phyloP scores from a whole-genome alignment of 2,888 invertebrate genomes.

The Lampropteryx suffumata region DNA sequence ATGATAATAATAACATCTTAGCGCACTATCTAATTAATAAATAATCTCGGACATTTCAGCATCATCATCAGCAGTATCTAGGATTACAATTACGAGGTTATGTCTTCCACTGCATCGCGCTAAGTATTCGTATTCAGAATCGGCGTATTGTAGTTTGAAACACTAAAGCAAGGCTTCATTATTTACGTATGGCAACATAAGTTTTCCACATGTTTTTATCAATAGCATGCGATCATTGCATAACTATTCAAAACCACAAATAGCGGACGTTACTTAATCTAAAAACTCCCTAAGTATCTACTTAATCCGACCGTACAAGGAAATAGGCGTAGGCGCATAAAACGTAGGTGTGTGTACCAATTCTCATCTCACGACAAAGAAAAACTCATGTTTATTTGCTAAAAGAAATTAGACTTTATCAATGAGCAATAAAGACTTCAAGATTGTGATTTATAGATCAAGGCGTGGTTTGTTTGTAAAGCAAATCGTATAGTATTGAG shows the following conservation, averaged over 20 bases:
- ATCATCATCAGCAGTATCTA: no score
- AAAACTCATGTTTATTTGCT: constrained; percentile 3
- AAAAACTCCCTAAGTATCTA: constrained; percentile 39
- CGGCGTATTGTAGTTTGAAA: no score
- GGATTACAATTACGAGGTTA: no score
- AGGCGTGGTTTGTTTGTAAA: constrained; percentile 27
- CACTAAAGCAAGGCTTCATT: no score
- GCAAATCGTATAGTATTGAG: constrained; percentile 20
- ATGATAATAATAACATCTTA: no score
- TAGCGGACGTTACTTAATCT: constrained; percentile 32
- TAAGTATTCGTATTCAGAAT: no score
- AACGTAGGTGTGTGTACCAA: constrained; percentile 48
- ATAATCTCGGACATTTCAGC: no score
- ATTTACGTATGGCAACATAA: no score
- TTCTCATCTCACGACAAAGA: constrained; percentile 37
- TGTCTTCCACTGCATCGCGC: no score
- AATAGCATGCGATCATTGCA: neutral
- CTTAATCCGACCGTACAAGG: constrained; percentile 51
- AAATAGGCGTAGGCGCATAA: constrained; percentile 49
- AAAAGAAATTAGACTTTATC: constrained; percentile 9
- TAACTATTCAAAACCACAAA: constrained; percentile 25
- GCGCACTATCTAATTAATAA: no score
- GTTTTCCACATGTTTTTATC: no score
- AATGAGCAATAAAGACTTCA: constrained; percentile 12
- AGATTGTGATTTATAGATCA: constrained; percentile 12